Evolutionary conservation across 2,888 invertebrate genomes (phyloP).

Genomic region (Glomeris marginata): DNA sequence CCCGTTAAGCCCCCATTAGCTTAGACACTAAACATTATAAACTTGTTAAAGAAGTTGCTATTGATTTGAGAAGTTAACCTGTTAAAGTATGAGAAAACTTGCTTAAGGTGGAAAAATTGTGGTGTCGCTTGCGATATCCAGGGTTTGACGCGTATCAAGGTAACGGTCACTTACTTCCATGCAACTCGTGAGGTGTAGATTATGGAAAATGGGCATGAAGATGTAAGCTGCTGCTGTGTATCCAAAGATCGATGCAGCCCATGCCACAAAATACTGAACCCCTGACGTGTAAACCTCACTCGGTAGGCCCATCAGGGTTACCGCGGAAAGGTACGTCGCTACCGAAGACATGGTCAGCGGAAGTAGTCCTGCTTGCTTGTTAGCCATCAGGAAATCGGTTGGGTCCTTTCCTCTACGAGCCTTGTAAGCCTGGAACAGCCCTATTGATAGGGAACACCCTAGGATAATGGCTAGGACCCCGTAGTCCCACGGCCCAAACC

Average conservation of each 20-base stretch:
- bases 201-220: too few relatives aligned
- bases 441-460: not conserved
- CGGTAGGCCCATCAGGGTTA: slow-evolving; percentile 3
- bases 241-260: not conserved
- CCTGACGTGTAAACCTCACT: slow-evolving; percentile 7
- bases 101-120: too few relatives aligned
- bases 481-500: not conserved
- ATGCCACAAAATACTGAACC: not conserved
- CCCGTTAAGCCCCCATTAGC: too few relatives aligned
- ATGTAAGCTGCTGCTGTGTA: not conserved
- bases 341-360: slow-evolving; percentile 7
- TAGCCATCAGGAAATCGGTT: slow-evolving; percentile 6
- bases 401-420: slow-evolving; percentile 3
- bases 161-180: too few relatives aligned
- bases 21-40: too few relatives aligned
- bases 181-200: too few relatives aligned
- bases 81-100: too few relatives aligned
- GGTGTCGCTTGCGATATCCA: too few relatives aligned
- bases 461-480: not conserved
- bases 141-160: too few relatives aligned
- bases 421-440: slow-evolving; percentile 8
- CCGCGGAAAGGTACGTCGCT: slow-evolving; percentile 5
- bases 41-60: too few relatives aligned
- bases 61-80: too few relatives aligned
- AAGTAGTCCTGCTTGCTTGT: not conserved